Evolutionary conservation across 1,140 invertebrate genomes (phyloP).

Genomic region (Streblospio benedicti): DNA sequence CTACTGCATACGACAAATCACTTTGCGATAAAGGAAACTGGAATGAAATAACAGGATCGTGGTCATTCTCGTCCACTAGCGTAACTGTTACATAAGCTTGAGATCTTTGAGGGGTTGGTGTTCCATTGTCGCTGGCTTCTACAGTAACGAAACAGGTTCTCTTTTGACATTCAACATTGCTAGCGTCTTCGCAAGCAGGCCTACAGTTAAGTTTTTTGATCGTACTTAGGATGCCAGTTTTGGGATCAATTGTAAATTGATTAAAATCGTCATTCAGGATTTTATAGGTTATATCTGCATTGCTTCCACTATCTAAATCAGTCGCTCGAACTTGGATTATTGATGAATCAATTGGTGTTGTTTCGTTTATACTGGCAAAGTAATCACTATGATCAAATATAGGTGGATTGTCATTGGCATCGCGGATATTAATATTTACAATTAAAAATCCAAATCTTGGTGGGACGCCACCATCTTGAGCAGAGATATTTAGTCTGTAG

Average conservation of each 20-base stretch:
- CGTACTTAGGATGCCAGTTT: slow-evolving; percentile 70
- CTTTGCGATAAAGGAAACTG: slow-evolving; percentile 72
- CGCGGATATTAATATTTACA: slow-evolving; percentile 50
- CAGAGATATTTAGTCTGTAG: slow-evolving; percentile 73
- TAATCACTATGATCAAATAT: slow-evolving; percentile 65
- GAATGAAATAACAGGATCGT: slow-evolving; percentile 85
- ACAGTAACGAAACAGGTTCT: slow-evolving; percentile 77
- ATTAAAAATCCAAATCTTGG: slow-evolving; percentile 62
- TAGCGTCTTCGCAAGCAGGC: slow-evolving; percentile 30
- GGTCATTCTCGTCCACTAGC: slow-evolving; percentile 81
- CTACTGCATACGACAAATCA: slow-evolving; percentile 67
- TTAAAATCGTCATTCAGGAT: slow-evolving; percentile 66
- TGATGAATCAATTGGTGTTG: slow-evolving; percentile 59
- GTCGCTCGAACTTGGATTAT: slow-evolving; percentile 80
- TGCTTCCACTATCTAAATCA: slow-evolving; percentile 81
- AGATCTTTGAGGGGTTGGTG: slow-evolving; percentile 77
- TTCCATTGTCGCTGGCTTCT: slow-evolving; percentile 77
- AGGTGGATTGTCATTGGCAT: slow-evolving; percentile 82
- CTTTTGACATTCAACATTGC: slow-evolving; percentile 65
- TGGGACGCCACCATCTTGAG: slow-evolving; percentile 63
- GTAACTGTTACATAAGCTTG: slow-evolving; percentile 90
- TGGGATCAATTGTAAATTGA: slow-evolving; percentile 79
- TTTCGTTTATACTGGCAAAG: slow-evolving; percentile 14
- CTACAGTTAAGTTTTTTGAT: slow-evolving; percentile 10
- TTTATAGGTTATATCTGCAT: slow-evolving; percentile 80